A percentile compares a stretch with the other conserved stretches of the same genome.
Conservation (phyloP, 2,888 invertebrate genomes). For the Thalpophila matura region DNA sequence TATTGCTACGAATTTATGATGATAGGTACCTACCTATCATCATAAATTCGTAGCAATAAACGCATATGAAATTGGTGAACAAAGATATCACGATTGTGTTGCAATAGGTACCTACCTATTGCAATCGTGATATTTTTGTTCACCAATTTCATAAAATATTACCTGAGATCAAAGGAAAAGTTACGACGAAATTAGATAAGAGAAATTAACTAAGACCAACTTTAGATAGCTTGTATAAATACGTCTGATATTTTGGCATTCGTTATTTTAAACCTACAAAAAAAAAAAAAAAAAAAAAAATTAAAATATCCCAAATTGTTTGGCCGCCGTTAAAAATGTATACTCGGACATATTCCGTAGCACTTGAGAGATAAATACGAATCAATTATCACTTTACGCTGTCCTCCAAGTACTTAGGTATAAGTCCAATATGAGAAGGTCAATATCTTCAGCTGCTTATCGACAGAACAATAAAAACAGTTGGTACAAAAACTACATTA, state of each 20-base stretch:
- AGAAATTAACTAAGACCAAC: no score
- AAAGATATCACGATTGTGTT: no score
- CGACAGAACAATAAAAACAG: no score
- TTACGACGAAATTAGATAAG: no score
- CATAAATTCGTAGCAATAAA: slow-evolving; percentile 6
- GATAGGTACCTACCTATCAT: no score
- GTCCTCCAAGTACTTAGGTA: neutral
- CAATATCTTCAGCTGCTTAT: neutral
- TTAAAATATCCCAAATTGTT: no score
- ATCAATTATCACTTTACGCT: slow-evolving; percentile 7
- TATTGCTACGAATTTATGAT: slow-evolving; percentile 3
- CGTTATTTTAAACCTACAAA: neutral
- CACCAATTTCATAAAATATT: no score
- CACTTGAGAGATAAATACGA: slow-evolving; percentile 12
- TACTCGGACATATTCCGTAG: neutral
- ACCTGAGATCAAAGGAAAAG: neutral
- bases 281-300: neutral
- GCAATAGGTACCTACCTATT: no score
- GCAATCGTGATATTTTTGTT: no score
- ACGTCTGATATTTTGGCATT: neutral
- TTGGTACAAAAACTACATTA: no score
- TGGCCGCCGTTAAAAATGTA: no score
- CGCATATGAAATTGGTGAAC: no score
- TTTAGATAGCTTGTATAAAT: neutral
- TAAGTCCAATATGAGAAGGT: neutral